A percentile compares a stretch with the other conserved stretches of the same genome.
phyloP scores from a whole-genome alignment of 2,888 invertebrate genomes.

The Serripes groenlandicus region DNA sequence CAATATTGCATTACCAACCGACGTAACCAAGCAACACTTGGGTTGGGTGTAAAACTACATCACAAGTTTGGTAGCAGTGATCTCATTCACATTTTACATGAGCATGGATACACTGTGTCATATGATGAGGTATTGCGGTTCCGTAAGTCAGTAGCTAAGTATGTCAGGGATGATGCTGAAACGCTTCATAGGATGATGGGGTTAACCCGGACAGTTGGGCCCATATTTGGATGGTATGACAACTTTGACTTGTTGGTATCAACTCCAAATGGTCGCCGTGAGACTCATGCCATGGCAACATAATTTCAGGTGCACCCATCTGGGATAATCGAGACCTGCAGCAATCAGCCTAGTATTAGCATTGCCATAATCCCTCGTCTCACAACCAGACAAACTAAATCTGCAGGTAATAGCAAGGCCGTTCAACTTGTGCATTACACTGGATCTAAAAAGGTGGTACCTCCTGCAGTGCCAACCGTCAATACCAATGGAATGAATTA shows the following conservation, averaged over 20 bases:
- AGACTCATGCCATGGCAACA: conserved; percentile 41
- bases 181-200: conserved; percentile 30
- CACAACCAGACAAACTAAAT: not conserved
- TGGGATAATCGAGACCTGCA: conserved; percentile 18
- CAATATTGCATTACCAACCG: conserved; percentile 18
- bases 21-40: conserved; percentile 13
- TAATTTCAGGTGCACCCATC: conserved; percentile 30
- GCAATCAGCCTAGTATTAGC: not conserved
- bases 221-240: conserved; percentile 34
- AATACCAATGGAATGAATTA: not conserved
- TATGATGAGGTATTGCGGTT: conserved; percentile 25
- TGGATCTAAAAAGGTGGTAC: not conserved
- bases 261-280: conserved; percentile 31
- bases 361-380: not conserved
- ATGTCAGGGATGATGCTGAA: conserved; percentile 17
- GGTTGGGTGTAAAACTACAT: conserved; percentile 27
- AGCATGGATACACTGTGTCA: conserved; percentile 27
- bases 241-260: conserved; percentile 26
- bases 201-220: conserved; percentile 3
- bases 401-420: not conserved
- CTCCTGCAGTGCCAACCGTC: not conserved
- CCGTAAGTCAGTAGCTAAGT: conserved; percentile 15
- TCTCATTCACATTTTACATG: conserved; percentile 29
- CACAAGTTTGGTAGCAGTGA: conserved; percentile 43
- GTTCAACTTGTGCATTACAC: not conserved